Evolutionary conservation across 2,113 vertebrate species (phyloP), one percentile per base, ranked within the genome.

Genomic region (Nerophis lumbriciformis): DNA sequence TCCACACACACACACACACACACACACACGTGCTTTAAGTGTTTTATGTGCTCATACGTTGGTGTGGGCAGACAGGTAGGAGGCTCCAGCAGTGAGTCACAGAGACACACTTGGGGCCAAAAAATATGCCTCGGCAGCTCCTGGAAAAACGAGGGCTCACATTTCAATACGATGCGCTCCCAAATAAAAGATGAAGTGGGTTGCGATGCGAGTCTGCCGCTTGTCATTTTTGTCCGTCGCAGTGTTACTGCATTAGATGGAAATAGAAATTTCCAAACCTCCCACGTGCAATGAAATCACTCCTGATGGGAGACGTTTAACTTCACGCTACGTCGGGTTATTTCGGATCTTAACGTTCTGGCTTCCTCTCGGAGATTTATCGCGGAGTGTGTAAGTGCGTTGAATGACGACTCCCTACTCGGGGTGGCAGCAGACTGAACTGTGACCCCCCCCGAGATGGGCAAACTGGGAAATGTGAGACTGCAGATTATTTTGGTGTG

Each of bases 221-320:
- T 69, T 66, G 65, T 76, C 72, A 48, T 44, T 66, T 65, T 53
- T 65, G 51, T 55, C 13, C 39, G 49, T 67, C 48, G 68, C 65
- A 63, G 63, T 51, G 55, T 72, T 58, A 60, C 48, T 12, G 36
- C 57, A 0, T 53, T 60, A 51, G 8, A 69, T 63, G 48, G 72
- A 69, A 78, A 70, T 63, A 68, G 66, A 76, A 19, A 53, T 56
- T 73, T 72, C 62, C 63, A 74, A 75, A 59, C 75, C 80, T 78
- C 81, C 83, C 53, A 82, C 79, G 42, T 75, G 71, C 54, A 65
- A 66, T 59, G 64, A 74, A 79, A 77, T 77, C 79, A 71, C 67
- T 71, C 66, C 65, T 58, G 55, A 10, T 53, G 69, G 71, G 53
- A 70, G 36, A 62, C 58, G 49, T 73, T 65, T 55, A 63, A 56